Base-by-base conservation (phyloP, 2,888 invertebrate genomes). In the Torymus texanus region DNA sequence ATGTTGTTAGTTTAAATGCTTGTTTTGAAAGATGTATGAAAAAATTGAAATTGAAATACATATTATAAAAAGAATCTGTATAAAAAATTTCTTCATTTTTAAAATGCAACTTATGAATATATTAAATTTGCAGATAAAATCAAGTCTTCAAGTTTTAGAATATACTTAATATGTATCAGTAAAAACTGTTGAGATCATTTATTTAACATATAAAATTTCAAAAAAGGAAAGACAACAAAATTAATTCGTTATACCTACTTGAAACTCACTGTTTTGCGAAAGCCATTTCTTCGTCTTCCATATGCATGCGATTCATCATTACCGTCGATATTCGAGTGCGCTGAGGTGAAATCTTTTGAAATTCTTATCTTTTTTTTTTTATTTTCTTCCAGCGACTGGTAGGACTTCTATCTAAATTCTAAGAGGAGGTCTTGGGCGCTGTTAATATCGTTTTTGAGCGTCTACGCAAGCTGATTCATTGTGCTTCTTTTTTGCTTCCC, bases 351-450 rank as follows among this genome's bases (percentile, higher is more conserved):
- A 63, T 70, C 53, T 21, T 71, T 56, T 63, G 8, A 65, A 68
- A 68, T 68, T 68, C 55, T 55, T 24, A 16, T 70, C 18, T 58
- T 75, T 41, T 16, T 63, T 41, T 41, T 41, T 41, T 41, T 8
- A 41, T 41, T 41, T 41, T 41, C 41, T 41, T 41, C 0, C 24
- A 24, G 59, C 61, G 61, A 41, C n/a, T 13, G 41, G 18, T 8
- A 72, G 53, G 66, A 78, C 29, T 82, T 75, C 56, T 73, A 78
- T 70, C 66, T 78, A 78, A 41, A 18, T 24, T 74, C 70, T 70
- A 74, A 74, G 58, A 70, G 68, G 58, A 70, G 24, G 51, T 68
- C 72, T 74, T 59, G 76, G 82, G 78, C 75, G 72, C 70, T 71
- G 61, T 75, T 72, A 62, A 73, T 62, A 55, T 66, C 29, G 50